Percentiles rank a stretch among this genome's conserved stretches.
These are phyloP conservation scores for Anagyrus pseudococci DNA, from an alignment of 2,888 invertebrate species.

Conservation along the genomic window DNA sequence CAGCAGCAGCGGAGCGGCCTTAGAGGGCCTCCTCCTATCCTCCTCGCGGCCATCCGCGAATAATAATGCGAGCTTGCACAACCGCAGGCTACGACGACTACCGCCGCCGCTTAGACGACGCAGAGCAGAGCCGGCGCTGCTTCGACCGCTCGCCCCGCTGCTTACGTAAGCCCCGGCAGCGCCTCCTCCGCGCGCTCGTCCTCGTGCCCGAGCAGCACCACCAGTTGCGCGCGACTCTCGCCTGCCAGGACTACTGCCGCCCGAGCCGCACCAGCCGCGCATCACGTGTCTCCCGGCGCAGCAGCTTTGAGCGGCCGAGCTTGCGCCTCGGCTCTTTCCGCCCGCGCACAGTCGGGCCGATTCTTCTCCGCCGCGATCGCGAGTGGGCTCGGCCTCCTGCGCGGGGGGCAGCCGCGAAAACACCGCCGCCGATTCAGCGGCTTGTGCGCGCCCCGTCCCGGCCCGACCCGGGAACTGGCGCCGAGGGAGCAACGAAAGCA, in stretches of 20 bases:
- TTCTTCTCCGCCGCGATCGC: neutral
- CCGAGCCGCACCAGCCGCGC: too few relatives aligned
- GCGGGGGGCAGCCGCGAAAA: neutral
- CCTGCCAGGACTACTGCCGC: neutral
- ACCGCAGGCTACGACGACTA: too few relatives aligned
- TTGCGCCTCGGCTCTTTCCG: too few relatives aligned
- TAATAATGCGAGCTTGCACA: neutral
- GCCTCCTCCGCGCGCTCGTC: neutral
- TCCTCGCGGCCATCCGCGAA: neutral
- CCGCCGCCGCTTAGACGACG: too few relatives aligned
- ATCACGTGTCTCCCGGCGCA: too few relatives aligned
- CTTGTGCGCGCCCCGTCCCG: neutral
- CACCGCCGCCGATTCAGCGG: neutral
- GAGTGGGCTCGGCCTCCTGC: too few relatives aligned
- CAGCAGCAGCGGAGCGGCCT: too few relatives aligned
- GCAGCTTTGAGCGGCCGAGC: too few relatives aligned
- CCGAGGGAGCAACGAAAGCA: constrained; percentile 37
- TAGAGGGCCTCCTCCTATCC: too few relatives aligned
- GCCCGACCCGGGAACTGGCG: too few relatives aligned
- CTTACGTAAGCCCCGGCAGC: constrained; percentile 16
- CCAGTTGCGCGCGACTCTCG: neutral
- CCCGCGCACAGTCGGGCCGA: neutral
- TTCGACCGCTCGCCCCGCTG: neutral
- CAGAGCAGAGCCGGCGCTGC: too few relatives aligned
- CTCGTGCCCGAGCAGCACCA: neutral